phyloP scores from a whole-genome alignment of 1,140 invertebrate species.

The Drosophila pallidifrons region DNA sequence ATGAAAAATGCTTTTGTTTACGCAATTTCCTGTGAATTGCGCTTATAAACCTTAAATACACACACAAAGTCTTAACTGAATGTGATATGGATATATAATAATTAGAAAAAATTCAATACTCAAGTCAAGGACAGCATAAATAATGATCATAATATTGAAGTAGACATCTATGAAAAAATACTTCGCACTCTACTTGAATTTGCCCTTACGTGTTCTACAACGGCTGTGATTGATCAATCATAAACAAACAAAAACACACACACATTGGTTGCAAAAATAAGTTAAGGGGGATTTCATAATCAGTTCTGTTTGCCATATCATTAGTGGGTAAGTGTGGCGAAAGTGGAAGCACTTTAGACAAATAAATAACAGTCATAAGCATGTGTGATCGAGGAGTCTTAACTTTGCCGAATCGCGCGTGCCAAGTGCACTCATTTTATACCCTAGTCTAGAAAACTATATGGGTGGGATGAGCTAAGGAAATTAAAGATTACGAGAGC shows the following conservation, averaged over 20 bases:
- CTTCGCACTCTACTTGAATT: slow-evolving; percentile 4
- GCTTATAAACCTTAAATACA: slow-evolving; percentile 45
- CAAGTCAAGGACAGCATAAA: slow-evolving; percentile 52
- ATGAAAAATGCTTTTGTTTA: slow-evolving; percentile 63
- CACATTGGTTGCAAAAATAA: not conserved
- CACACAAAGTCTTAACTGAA: not conserved
- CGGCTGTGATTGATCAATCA: slow-evolving; percentile 47
- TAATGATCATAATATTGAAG: not conserved
- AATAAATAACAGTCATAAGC: slow-evolving; percentile 31
- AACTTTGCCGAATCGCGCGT: slow-evolving; percentile 1
- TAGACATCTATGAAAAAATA: not conserved
- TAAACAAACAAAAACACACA: slow-evolving; percentile 26
- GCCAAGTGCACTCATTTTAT: not conserved
- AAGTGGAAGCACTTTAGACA: slow-evolving; percentile 27
- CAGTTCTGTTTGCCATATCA: slow-evolving; percentile 44
- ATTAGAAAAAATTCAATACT: slow-evolving; percentile 38
- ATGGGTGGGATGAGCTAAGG: too few species aligned
- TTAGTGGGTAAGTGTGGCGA: slow-evolving; percentile 45
- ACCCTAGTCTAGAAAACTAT: not conserved
- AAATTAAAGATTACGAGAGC: not conserved
- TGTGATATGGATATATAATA: slow-evolving; percentile 24
- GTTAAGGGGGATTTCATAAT: slow-evolving; percentile 25
- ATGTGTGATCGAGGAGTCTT: slow-evolving; percentile 34
- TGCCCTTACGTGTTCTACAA: not conserved
- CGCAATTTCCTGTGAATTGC: slow-evolving; percentile 58